phyloP scores from a whole-genome alignment of 2,113 vertebrate genomes.

The Cochlearius cochlearius region DNA sequence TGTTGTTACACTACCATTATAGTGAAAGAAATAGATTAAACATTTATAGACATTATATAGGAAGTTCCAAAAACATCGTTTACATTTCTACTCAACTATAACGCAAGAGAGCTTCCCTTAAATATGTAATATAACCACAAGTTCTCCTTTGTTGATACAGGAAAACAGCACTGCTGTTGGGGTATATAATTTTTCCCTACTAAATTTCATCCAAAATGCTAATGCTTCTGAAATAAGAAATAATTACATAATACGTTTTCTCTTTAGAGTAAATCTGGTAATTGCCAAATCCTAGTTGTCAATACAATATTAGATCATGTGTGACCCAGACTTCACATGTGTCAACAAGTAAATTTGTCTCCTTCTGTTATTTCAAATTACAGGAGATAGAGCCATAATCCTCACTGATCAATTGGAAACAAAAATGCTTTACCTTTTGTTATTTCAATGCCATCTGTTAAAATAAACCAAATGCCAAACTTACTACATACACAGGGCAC shows the following conservation, averaged over 20 bases:
- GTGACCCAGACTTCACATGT: slow-evolving; percentile 56
- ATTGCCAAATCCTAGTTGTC: slow-evolving; percentile 69
- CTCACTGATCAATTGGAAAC: slow-evolving; percentile 58
- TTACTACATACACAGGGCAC: slow-evolving; percentile 30
- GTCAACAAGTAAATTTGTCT: slow-evolving; percentile 55
- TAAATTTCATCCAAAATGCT: slow-evolving; percentile 44
- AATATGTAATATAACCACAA: neutral
- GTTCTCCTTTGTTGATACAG: neutral
- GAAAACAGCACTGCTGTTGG: neutral
- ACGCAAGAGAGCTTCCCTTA: neutral
- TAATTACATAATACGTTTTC: slow-evolving; percentile 55
- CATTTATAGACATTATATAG: neutral
- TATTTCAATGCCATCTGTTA: slow-evolving; percentile 74
- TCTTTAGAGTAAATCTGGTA: slow-evolving; percentile 47
- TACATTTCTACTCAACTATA: neutral
- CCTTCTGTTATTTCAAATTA: slow-evolving; percentile 66
- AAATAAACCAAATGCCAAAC: slow-evolving; percentile 69
- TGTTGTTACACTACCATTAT: neutral
- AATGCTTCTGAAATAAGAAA: slow-evolving; percentile 53
- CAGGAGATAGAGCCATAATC: slow-evolving; percentile 54
- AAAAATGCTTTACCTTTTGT: slow-evolving; percentile 69
- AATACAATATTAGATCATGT: slow-evolving; percentile 58
- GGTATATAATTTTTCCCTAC: slow-evolving; percentile 16
- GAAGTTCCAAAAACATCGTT: neutral
- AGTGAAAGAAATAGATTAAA: neutral